Percentiles rank a stretch among this genome's conserved stretches.
phyloP scores from a whole-genome alignment of 2,113 vertebrate species.

The Grantiella picta region DNA sequence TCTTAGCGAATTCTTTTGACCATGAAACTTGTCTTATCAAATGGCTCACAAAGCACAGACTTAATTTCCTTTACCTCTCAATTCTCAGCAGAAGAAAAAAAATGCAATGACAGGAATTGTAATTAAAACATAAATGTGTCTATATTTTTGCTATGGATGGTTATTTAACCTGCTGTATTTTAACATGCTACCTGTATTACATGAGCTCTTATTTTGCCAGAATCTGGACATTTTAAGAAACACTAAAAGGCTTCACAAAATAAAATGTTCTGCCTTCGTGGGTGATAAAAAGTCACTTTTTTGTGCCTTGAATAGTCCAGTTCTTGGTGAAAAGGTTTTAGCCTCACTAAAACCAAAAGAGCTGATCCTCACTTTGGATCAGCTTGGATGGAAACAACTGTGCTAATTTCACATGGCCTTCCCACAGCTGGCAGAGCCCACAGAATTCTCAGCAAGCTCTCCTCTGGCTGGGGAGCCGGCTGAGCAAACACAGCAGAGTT shows the following conservation, averaged over 20 bases:
- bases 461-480: not conserved
- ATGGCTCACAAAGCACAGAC: not conserved
- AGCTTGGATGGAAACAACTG: rapidly evolving
- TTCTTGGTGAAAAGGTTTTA: not conserved
- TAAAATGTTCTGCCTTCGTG: not conserved
- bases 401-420: not conserved
- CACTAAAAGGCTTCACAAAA: not conserved
- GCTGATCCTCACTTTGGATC: not conserved
- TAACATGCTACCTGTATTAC: not conserved
- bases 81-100: not conserved
- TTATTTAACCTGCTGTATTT: not conserved
- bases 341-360: not conserved
- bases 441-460: not conserved
- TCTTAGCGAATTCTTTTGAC: not conserved
- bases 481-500: not conserved
- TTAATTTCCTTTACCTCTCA: not conserved
- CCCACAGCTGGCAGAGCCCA: not conserved
- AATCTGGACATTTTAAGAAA: not conserved
- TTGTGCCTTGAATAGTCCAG: not conserved
- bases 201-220: not conserved
- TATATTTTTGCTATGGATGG: not conserved
- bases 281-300: not conserved
- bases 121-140: not conserved
- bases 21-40: not conserved
- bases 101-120: not conserved